Evolutionary conservation across 2,797 vertebrate species (phyloP), one percentile per base, ranked within the genome.

Genomic region (Acropternis orthonyx): DNA sequence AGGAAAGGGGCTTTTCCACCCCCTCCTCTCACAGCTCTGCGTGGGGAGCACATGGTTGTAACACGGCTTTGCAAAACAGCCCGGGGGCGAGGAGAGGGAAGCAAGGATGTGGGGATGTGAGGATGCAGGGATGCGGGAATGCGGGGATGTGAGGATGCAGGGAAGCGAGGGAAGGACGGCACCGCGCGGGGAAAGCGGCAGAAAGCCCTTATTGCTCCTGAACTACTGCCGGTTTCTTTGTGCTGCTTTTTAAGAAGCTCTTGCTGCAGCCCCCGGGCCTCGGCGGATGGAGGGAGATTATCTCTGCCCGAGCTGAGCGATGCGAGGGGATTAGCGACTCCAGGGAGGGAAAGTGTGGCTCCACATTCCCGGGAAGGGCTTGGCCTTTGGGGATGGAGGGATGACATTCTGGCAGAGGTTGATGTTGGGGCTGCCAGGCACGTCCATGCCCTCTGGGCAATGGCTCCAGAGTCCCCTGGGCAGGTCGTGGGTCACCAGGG

Each of bases 241-340:
- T 21, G 81, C 30, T 77, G 81, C 85, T 94, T 80, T 90, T 69
- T 55, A 37, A 83, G 73, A 75, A 46, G 87, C 78, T 83, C 77
- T 32, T 12, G 65, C 87, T 59, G 84, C 85, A 69, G 92, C 92
- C 89, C 59, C 67, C 6, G 63, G 94, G 69, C 66, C 85, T 44
- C 7, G 3, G 73, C 23, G 85, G 91, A 85, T 28, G 85, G 81
- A 88, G 46, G 58, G 62, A 65, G 94, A 88, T 94, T 78, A 90
- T 75, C 79, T 59, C 49, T 27, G 78, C 49, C n/a, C 13, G 23
- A 69, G 63, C 15, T 6, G 36, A 76, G 73, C 23, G 9, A 37
- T 18, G 46, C 24, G 54, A 63, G 41, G 46, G 65, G 67, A 85
- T 80, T 21, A 32, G 63, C 5, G n/a, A 43, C 52, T 62, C 85